Conservation (phyloP, 2,113 vertebrate genomes). For the Clarias macrocephalus region DNA sequence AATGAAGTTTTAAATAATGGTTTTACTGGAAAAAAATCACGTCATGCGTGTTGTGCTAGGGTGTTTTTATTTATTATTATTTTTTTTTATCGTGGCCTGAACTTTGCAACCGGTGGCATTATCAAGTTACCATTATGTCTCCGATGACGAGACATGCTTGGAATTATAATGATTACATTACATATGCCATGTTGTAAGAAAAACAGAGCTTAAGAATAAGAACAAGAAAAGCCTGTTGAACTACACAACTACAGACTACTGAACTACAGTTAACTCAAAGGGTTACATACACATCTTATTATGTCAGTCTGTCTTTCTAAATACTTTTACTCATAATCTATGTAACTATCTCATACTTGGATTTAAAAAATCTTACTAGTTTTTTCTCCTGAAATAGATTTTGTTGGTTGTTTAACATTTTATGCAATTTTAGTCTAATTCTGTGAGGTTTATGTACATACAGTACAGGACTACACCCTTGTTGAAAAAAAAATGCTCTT, state of each 20-base stretch:
- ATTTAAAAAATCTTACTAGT: background rate
- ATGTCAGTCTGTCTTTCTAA: background rate
- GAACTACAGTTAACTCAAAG: background rate
- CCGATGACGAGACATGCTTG: background rate
- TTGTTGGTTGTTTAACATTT: background rate
- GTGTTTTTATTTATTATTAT: no score
- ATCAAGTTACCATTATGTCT: background rate
- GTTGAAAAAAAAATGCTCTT: no score
- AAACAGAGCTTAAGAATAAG: background rate
- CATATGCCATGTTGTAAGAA: background rate
- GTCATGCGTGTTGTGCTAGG: background rate
- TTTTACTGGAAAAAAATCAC: background rate
- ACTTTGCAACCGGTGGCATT: background rate
- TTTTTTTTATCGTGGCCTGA: background rate
- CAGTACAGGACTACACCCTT: background rate
- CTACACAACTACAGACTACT: no score
- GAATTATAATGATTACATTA: background rate
- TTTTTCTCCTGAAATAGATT: background rate
- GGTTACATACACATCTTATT: background rate
- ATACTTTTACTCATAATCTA: background rate
- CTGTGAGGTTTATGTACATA: background rate
- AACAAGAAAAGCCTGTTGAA: conserved; percentile 12
- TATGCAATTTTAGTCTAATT: background rate
- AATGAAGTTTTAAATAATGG: background rate
- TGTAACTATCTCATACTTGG: background rate